These are phyloP conservation scores for Oscheius sp. DNA, from an alignment of 2,888 invertebrate species.

Conservation along the genomic window DNA sequence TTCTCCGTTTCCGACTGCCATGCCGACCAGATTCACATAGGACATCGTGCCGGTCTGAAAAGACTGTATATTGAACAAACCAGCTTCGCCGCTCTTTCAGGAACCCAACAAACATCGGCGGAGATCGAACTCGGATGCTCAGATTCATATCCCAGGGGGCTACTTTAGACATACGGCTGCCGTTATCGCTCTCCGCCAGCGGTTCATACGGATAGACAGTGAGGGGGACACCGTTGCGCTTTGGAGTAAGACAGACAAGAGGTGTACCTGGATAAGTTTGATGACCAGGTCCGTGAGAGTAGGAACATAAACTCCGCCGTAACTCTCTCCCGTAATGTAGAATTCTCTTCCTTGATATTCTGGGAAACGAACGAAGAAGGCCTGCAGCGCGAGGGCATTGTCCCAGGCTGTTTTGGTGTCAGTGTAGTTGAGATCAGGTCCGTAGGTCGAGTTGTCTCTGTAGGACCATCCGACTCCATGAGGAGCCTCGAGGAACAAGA, in stretches of 20 bases:
- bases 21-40: slow-evolving; percentile 61
- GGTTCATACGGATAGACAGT: too few species aligned
- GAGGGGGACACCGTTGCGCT: too few species aligned
- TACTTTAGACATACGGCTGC: too few species aligned
- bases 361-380: slow-evolving; percentile 76
- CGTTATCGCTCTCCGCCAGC: too few species aligned
- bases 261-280: slow-evolving; percentile 47
- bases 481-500: slow-evolving; percentile 76
- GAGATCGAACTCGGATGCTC: too few species aligned
- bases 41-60: slow-evolving; percentile 36
- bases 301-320: slow-evolving; percentile 76
- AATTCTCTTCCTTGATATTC: slow-evolving; percentile 74
- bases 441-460: slow-evolving; percentile 59
- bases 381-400: slow-evolving; percentile 75
- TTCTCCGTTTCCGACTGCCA: slow-evolving; percentile 72
- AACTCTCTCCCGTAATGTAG: slow-evolving; percentile 75
- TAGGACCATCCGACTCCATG: slow-evolving; percentile 77
- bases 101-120: too few species aligned
- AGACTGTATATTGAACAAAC: not conserved
- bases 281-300: slow-evolving; percentile 61
- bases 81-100: not conserved
- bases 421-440: slow-evolving; percentile 51
- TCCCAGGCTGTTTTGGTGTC: slow-evolving; percentile 73
- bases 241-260: too few species aligned
- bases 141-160: too few species aligned